A percentile compares a stretch with the other conserved stretches of the same genome.
Conservation (phyloP, 64 coral and sea anemone species). For the Dendronephthya gigantea region DNA sequence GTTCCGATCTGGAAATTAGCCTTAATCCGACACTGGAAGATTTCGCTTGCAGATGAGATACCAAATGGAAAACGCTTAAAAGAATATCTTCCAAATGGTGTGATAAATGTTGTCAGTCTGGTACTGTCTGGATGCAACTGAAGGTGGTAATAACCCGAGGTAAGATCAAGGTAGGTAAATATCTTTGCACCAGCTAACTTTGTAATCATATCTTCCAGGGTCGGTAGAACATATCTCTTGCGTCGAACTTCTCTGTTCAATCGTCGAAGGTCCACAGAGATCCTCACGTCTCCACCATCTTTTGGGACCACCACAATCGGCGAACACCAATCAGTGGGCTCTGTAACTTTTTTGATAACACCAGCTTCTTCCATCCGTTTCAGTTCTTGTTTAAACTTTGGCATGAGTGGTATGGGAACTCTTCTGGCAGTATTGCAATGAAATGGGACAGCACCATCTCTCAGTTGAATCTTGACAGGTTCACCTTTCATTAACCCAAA, state of each 20-base stretch:
- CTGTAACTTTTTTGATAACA: background rate
- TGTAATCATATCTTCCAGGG: conserved; percentile 1
- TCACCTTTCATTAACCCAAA: background rate
- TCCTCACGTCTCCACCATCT: background rate
- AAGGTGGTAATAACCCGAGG: background rate
- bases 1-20: too few species aligned
- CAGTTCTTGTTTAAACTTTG: conserved; percentile 20
- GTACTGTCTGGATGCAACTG: background rate
- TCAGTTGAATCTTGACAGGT: background rate
- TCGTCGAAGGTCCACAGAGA: background rate
- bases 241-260: conserved; percentile 11
- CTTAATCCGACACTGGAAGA: conserved; percentile 8
- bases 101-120: conserved; percentile 16
- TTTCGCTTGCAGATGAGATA: conserved; percentile 7
- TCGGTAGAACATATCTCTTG: background rate
- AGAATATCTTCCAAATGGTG: conserved; percentile 3
- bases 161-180: background rate
- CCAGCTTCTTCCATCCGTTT: background rate
- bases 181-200: conserved; percentile 9
- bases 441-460: conserved; percentile 9
- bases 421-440: background rate
- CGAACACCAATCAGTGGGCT: conserved; percentile 11
- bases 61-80: background rate
- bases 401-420: conserved; percentile 17
- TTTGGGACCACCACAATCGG: conserved; percentile 26